phyloP scores from a whole-genome alignment of 2,113 vertebrate genomes.

The Tragulus kanchil region DNA sequence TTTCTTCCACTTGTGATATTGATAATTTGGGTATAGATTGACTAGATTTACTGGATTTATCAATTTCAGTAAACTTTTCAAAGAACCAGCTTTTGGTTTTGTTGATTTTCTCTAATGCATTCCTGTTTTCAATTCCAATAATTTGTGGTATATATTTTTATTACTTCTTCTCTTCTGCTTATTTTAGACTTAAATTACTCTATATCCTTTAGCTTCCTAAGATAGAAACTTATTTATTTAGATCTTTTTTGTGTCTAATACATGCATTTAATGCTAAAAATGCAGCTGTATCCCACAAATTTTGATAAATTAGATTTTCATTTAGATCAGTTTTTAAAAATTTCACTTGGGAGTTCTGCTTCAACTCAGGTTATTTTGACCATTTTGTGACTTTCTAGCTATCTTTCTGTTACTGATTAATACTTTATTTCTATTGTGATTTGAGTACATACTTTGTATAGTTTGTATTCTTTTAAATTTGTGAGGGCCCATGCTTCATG shows the following conservation, averaged over 20 bases:
- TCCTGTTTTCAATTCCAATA: neutral
- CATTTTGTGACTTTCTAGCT: neutral
- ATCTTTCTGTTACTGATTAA: neutral
- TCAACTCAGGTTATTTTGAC: neutral
- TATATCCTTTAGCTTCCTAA: neutral
- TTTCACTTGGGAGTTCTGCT: neutral
- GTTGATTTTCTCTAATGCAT: neutral
- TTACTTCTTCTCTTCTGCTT: neutral
- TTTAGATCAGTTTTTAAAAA: neutral
- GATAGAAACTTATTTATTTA: neutral
- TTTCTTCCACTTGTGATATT: neutral
- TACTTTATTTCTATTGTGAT: neutral
- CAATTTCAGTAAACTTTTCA: neutral
- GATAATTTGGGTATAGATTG: neutral
- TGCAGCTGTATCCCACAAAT: neutral
- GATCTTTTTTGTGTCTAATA: neutral
- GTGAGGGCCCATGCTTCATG: neutral
- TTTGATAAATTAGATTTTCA: conserved; percentile 25
- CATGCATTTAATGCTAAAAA: neutral
- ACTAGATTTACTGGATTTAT: neutral
- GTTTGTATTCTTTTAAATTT: neutral
- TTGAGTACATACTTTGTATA: neutral
- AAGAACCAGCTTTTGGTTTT: neutral
- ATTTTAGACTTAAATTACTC: neutral
- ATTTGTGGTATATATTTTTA: neutral